A percentile compares a stretch with the other conserved stretches of the same genome.
Evolutionary conservation across 2,888 invertebrate species (phyloP).

Genomic region (Polydrusus pterygomalis): DNA sequence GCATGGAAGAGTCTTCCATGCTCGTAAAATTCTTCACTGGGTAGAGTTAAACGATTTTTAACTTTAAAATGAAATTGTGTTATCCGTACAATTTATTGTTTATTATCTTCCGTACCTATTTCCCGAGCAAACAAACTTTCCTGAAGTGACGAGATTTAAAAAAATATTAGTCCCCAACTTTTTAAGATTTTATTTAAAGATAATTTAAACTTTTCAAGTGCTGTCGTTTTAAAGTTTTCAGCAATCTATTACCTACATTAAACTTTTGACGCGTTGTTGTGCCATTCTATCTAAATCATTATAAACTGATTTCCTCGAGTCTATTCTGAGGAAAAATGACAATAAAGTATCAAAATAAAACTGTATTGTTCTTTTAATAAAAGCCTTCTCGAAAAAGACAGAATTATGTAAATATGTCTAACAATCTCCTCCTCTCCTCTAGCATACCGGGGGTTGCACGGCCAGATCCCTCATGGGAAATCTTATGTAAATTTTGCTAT

Average conservation of each 20-base stretch:
- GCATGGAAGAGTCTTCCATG: no score
- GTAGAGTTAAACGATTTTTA: conserved; percentile 33
- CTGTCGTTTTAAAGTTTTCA: conserved; percentile 25
- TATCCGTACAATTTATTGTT: conserved; percentile 47
- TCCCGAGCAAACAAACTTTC: conserved; percentile 44
- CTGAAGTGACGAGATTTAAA: conserved; percentile 27
- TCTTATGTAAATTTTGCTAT: no score
- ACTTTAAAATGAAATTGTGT: conserved; percentile 40
- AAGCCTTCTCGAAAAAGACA: no score
- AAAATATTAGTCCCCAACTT: conserved; percentile 38
- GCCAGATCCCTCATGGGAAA: no score
- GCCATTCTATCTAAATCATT: conserved; percentile 23
- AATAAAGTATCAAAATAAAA: conserved; percentile 6
- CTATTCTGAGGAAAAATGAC: conserved; percentile 4
- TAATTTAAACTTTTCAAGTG: conserved; percentile 46
- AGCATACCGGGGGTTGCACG: no score
- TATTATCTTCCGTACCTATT: conserved; percentile 39
- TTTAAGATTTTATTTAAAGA: conserved; percentile 47
- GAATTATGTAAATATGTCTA: no score
- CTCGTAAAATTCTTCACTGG: neutral
- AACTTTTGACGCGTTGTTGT: conserved; percentile 25
- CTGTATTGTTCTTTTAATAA: neutral
- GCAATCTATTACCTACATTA: conserved; percentile 32
- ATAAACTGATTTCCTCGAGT: conserved; percentile 14
- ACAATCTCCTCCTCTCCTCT: no score